phyloP scores from a whole-genome alignment of 92 coral and sea anemone species.

The Epizoanthus ramosus region DNA sequence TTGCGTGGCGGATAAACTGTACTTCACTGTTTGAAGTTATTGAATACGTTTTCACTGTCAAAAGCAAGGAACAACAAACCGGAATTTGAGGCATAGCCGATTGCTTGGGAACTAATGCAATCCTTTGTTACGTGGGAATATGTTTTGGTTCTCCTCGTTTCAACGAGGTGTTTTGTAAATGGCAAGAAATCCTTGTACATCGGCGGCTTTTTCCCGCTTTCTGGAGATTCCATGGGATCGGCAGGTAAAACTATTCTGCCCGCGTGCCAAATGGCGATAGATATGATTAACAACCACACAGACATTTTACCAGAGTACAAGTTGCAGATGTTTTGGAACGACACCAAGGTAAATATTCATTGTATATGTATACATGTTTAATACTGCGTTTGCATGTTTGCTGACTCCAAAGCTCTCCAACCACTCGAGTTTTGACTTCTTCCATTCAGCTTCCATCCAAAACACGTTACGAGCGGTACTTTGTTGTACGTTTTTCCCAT shows the following conservation, averaged over 20 bases:
- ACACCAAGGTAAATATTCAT: conserved; percentile 68
- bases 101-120: background rate
- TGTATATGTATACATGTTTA: background rate
- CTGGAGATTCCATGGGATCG: conserved; percentile 42
- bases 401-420: background rate
- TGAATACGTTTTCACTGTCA: background rate
- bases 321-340: conserved; percentile 60
- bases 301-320: conserved; percentile 66
- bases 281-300: conserved; percentile 61
- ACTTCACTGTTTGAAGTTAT: background rate
- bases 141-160: background rate
- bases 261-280: conserved; percentile 65
- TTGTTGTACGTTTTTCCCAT: too few relatives aligned
- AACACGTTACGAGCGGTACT: background rate
- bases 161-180: background rate
- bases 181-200: conserved; percentile 36
- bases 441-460: background rate
- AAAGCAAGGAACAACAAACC: background rate
- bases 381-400: background rate
- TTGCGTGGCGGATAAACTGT: background rate
- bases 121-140: background rate
- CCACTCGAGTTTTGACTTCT: conserved; percentile 3
- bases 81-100: background rate
- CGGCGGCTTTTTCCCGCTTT: conserved; percentile 75
- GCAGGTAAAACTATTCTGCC: conserved; percentile 48